Evolutionary conservation across 2,113 vertebrate species (phyloP), one percentile per base, ranked within the genome.

Genomic region (Phodopus roborovskii): DNA sequence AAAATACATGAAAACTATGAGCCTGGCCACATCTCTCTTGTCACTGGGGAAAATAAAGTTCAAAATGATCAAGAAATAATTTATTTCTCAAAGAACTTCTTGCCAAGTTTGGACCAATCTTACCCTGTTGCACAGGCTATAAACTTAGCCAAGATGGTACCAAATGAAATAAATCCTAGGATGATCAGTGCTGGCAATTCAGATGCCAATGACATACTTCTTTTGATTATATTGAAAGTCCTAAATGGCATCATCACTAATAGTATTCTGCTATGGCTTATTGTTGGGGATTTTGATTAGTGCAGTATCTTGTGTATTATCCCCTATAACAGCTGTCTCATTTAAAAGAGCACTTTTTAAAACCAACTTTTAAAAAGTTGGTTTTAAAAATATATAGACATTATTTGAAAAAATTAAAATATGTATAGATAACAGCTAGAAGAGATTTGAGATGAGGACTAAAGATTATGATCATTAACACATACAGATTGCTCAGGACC

Each of bases 11-110:
- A 96, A 94, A 73, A 66, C 56, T 91, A 74, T 86, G 71, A 92
- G 62, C 53, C 48, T 96, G 90, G 75, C 42, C 75, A 45, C 97
- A 96, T 97, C 94, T 97, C 78, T 97, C 91, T 85, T 95, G 94
- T 96, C 39, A 98, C 74, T n/a, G 33, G 42, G 28, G 87, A 98
- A 88, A 98, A 74, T 68, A 93, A 96, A 93, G 42, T 97, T 96
- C 85, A 92, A 97, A 96, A 93, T 96, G 81, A 95, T 86, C 75
- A 88, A 93, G 81, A 94, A 92, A 95, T 95, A 87, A 39, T 92
- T 96, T 96, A 90, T 96, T 97, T 95, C 83, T 70, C 60, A 58
- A 94, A 93, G 88, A 88, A 64, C 39, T 28, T 50, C 91, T 36
- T 58, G 93, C 88, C 77, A 97, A 66, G 66, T 95, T 91, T 89